Conservation (phyloP, 92 coral and sea anemone species). For the Epizoanthus scotinus region DNA sequence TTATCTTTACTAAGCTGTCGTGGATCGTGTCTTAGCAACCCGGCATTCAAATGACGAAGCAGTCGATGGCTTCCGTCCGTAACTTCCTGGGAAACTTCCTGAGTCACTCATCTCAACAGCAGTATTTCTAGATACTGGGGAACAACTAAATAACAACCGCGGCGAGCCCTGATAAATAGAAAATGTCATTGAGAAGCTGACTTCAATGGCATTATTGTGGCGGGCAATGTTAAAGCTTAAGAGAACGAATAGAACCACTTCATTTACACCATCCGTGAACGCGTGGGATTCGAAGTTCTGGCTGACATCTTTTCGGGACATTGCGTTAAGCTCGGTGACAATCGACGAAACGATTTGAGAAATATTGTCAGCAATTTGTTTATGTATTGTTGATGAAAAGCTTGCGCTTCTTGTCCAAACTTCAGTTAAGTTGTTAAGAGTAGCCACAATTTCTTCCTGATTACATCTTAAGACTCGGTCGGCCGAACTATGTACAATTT, state of each 20-base stretch:
- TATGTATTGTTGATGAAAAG: constrained; percentile 12
- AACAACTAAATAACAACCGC: background rate
- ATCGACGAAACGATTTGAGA: constrained; percentile 11
- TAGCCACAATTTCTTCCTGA: background rate
- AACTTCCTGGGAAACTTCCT: constrained; percentile 6
- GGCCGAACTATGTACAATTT: constrained; percentile 4
- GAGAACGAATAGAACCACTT: constrained; percentile 17
- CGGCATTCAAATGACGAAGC: constrained; percentile 6
- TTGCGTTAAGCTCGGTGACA: background rate
- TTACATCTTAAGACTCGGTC: constrained; percentile 1
- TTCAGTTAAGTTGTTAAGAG: background rate
- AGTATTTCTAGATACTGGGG: background rate
- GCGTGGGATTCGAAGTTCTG: constrained; percentile 28
- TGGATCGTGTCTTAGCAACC: background rate
- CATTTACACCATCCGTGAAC: constrained; percentile 11
- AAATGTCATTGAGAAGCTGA: constrained; percentile 19
- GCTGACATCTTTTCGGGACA: constrained; percentile 16
- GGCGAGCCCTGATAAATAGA: constrained; percentile 30
- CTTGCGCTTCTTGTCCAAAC: constrained; percentile 20
- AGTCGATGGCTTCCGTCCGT: constrained; percentile 6
- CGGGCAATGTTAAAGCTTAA: constrained; percentile 12
- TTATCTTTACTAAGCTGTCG: too few species aligned
- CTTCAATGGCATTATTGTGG: background rate
- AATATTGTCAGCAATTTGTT: background rate
- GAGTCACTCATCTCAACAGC: constrained; percentile 11